Conservation (phyloP, 2,113 vertebrate genomes). For the Callospermophilus lateralis region DNA sequence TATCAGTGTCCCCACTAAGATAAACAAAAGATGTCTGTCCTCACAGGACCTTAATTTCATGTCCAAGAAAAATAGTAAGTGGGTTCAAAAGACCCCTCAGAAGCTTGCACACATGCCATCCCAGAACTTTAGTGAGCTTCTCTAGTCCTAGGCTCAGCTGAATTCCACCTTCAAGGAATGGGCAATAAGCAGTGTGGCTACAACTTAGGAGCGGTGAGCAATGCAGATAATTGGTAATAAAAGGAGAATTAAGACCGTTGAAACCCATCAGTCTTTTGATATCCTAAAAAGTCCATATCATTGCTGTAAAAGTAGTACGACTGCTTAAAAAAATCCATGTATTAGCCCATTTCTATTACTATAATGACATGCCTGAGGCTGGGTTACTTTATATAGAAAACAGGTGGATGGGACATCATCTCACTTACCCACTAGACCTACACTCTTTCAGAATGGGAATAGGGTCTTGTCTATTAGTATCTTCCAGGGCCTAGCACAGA, state of each 20-base stretch:
- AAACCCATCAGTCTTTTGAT: background rate
- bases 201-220: background rate
- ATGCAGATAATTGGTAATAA: background rate
- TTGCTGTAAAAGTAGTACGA: background rate
- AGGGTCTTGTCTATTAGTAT: no score
- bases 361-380: background rate
- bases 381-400: background rate
- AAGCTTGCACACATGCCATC: background rate
- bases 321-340: background rate
- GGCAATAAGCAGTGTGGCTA: background rate
- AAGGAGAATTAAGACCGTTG: background rate
- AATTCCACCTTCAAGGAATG: no score
- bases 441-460: no score
- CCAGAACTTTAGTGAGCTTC: background rate
- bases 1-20: background rate
- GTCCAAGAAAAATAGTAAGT: background rate
- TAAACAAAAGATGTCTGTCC: background rate
- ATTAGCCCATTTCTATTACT: background rate
- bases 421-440: no score
- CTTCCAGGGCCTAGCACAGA: no score
- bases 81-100: background rate
- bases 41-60: background rate
- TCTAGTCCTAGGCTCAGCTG: background rate
- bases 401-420: background rate
- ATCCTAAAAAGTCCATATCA: background rate